phyloP scores from a whole-genome alignment of 2,797 vertebrate genomes.

The Zonotrichia albicollis region DNA sequence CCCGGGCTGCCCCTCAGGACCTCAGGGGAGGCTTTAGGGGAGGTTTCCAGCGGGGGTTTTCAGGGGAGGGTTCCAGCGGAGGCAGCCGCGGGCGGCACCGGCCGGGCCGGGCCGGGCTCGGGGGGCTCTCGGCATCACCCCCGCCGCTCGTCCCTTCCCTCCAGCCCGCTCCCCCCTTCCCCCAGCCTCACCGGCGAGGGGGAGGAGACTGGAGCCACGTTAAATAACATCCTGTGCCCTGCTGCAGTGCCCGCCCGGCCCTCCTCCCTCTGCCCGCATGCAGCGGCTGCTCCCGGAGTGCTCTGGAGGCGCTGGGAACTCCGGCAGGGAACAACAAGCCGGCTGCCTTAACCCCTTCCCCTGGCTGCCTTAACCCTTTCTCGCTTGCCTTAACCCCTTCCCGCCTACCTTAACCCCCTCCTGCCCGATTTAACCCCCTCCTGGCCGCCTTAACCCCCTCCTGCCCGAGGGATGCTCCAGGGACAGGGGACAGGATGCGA shows the following conservation, averaged over 20 bases:
- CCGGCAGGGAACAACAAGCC: not conserved
- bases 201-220: slow-evolving; percentile 28
- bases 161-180: not conserved
- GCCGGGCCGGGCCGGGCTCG: not conserved
- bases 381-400: not conserved
- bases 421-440: not conserved
- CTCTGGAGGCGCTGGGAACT: not conserved
- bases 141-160: not conserved
- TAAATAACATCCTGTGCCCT: not conserved
- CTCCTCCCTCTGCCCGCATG: not conserved
- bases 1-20: too few relatives aligned
- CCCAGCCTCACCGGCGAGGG: not conserved
- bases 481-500: not conserved
- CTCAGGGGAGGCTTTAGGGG: not conserved
- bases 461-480: not conserved
- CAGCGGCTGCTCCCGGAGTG: slow-evolving; percentile 17
- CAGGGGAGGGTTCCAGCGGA: not conserved
- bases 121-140: not conserved
- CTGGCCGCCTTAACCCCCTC: not conserved
- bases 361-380: too few relatives aligned
- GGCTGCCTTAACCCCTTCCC: not conserved
- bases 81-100: not conserved
- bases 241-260: not conserved
- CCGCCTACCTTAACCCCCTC: not conserved
- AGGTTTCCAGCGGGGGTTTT: too few relatives aligned